These are phyloP conservation scores for Ligdia adustata DNA, from an alignment of 2,888 invertebrate genomes.

Conservation along the genomic window DNA sequence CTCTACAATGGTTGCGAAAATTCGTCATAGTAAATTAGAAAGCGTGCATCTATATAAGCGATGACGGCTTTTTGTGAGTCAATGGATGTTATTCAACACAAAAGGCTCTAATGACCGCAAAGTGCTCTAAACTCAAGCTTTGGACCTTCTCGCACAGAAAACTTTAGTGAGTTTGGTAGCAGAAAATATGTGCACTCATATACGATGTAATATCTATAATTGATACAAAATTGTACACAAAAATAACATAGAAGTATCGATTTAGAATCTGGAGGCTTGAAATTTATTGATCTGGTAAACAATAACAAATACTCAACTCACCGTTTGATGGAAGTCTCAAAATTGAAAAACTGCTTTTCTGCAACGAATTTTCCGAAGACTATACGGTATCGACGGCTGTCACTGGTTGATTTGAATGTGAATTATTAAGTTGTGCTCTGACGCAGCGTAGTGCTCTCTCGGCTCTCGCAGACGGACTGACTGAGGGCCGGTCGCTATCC, in stretches of 20 bases:
- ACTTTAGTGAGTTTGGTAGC: constrained; percentile 17
- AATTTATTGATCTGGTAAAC: constrained; percentile 23
- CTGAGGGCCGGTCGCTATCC: constrained; percentile 71
- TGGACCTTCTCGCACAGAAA: no score
- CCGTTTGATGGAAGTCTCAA: constrained; percentile 27
- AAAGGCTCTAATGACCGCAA: constrained; percentile 11
- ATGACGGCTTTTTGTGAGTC: constrained; percentile 39
- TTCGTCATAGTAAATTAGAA: constrained; percentile 78
- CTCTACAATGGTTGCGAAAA: constrained; percentile 56
- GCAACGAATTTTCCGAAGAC: not conserved
- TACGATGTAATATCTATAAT: no score
- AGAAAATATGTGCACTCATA: constrained; percentile 25
- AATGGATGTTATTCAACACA: constrained; percentile 31
- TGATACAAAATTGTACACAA: no score
- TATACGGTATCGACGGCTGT: constrained; percentile 4
- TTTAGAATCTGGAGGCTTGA: constrained; percentile 6
- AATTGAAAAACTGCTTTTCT: constrained; percentile 5
- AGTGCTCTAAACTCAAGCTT: constrained; percentile 14
- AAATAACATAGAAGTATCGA: constrained; percentile 9
- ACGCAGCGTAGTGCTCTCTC: constrained; percentile 52
- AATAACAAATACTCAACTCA: constrained; percentile 36
- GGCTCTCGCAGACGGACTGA: constrained; percentile 69
- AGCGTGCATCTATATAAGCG: constrained; percentile 59
- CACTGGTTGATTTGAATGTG: constrained; percentile 20
- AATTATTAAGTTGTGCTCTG: constrained; percentile 8